Evolutionary conservation across 2,888 invertebrate genomes (phyloP).

Genomic region (Plusia festucae): DNA sequence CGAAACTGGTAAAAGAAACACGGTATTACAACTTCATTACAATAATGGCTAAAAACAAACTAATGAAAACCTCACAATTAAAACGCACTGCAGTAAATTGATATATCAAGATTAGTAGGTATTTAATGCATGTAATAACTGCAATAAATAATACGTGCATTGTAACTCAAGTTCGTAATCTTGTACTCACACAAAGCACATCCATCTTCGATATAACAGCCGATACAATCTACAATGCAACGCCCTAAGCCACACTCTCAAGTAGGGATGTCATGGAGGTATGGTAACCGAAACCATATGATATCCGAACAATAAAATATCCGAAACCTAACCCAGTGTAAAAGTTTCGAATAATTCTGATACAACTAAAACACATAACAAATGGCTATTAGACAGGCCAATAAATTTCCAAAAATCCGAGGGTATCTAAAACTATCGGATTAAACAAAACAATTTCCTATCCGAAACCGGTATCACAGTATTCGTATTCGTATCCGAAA

Average conservation of each 20-base stretch:
- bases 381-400: no score
- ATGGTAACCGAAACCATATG: neutral
- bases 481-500: conserved; percentile 14
- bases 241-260: conserved; percentile 4
- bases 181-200: conserved; percentile 3
- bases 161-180: neutral
- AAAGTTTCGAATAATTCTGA: no score
- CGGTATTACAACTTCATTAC: neutral
- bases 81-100: neutral
- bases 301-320: conserved; percentile 17
- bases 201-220: neutral
- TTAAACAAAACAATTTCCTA: conserved; percentile 12
- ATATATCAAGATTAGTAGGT: neutral
- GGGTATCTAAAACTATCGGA: neutral
- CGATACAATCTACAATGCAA: conserved; percentile 1
- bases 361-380: no score
- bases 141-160: neutral
- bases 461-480: conserved; percentile 31
- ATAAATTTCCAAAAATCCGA: neutral
- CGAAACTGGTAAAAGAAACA: no score
- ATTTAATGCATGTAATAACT: conserved; percentile 4
- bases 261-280: neutral
- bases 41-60: no score
- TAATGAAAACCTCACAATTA: neutral
- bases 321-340: conserved; percentile 24